Conservation (phyloP, 2,113 vertebrate genomes). For the Benitochromis conjunctus region DNA sequence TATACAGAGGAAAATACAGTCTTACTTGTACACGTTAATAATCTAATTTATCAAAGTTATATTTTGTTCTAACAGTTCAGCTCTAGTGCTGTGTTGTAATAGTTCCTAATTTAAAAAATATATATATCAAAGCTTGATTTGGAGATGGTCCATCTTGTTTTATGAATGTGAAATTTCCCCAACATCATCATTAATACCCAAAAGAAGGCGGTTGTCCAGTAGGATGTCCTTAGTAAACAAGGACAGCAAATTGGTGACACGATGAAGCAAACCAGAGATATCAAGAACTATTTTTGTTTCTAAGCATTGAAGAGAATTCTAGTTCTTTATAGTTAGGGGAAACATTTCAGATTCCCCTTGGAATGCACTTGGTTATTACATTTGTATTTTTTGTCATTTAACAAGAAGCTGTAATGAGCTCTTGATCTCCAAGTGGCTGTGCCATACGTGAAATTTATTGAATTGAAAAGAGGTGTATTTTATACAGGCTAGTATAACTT, state of each 20-base stretch:
- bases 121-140: background rate
- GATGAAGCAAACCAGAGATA: conserved; percentile 91
- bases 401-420: background rate
- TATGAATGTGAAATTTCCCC: background rate
- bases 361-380: background rate
- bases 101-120: background rate
- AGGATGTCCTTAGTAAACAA: conserved; percentile 82
- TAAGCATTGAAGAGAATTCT: conserved; percentile 41
- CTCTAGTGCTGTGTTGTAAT: background rate
- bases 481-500: background rate
- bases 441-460: background rate
- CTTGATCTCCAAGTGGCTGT: background rate
- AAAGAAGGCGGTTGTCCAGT: conserved; percentile 88
- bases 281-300: conserved; percentile 88
- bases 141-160: too few species aligned
- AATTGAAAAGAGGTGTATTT: background rate
- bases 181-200: conserved; percentile 64
- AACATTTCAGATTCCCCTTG: background rate
- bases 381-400: background rate
- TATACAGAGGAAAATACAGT: background rate
- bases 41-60: background rate
- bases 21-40: background rate
- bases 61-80: background rate
- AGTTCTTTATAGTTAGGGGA: background rate
- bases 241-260: conserved; percentile 89